Evolutionary conservation across 2,797 vertebrate species (phyloP).

Genomic region (Macropus fuliginosus): DNA sequence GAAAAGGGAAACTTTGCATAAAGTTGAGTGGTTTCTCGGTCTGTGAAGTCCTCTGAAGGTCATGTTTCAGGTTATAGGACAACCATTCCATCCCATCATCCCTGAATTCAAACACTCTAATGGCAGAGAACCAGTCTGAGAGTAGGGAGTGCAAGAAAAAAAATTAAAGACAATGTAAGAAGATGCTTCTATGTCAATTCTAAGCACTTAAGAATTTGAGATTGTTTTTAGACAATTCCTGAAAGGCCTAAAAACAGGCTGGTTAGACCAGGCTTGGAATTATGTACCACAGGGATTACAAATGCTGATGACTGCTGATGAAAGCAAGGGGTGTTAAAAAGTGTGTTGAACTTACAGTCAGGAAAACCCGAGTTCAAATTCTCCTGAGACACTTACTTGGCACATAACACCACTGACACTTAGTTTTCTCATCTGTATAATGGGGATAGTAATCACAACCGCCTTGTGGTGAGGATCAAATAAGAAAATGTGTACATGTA

Average conservation of each 20-base stretch:
- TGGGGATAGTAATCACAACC: background rate
- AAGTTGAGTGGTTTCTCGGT: background rate
- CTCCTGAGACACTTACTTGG: background rate
- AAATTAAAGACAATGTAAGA: background rate
- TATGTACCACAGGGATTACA: background rate
- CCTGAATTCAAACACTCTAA: conserved; percentile 42
- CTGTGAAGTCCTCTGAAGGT: background rate
- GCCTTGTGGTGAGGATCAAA: background rate
- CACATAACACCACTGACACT: background rate
- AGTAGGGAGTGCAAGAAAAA: conserved; percentile 32
- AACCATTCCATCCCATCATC: background rate
- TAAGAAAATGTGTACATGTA: background rate
- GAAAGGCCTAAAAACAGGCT: background rate
- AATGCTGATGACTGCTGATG: background rate
- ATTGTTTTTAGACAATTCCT: background rate
- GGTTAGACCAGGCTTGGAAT: background rate
- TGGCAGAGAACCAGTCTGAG: background rate
- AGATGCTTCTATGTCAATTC: background rate
- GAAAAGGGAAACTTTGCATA: background rate
- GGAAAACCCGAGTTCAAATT: background rate
- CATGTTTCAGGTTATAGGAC: background rate
- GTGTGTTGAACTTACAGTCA: background rate
- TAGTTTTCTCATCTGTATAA: background rate
- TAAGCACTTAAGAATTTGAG: background rate
- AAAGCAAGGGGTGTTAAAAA: background rate